phyloP scores from a whole-genome alignment of 2,113 vertebrate species.

The Eulemur rufifrons region DNA sequence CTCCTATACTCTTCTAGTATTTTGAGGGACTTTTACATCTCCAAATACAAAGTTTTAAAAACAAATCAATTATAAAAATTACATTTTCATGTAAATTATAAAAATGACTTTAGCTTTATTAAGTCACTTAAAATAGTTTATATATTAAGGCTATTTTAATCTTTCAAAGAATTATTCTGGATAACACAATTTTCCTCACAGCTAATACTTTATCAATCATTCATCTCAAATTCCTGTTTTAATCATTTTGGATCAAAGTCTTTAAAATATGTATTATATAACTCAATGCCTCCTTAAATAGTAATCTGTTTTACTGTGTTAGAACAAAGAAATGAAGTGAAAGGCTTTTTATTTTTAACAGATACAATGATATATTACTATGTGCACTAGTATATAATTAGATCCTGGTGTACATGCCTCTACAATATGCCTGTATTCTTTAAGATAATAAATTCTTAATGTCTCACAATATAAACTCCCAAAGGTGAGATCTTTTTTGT shows the following conservation, averaged over 20 bases:
- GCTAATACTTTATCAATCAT: conserved; percentile 38
- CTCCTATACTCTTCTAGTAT: background rate
- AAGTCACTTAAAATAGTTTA: conserved; percentile 35
- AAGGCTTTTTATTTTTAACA: conserved; percentile 56
- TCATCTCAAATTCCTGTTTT: conserved; percentile 54
- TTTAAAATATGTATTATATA: conserved; percentile 41
- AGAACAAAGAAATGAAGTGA: conserved; percentile 38
- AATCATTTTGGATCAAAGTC: conserved; percentile 40
- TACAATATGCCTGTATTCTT: conserved; percentile 6
- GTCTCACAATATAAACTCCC: conserved; percentile 52
- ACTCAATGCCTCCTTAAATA: conserved; percentile 47
- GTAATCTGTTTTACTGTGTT: conserved; percentile 35
- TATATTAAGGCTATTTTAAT: conserved; percentile 42
- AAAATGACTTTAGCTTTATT: conserved; percentile 37
- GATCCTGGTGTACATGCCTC: conserved; percentile 6
- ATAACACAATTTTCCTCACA: conserved; percentile 24
- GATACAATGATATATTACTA: conserved; percentile 40
- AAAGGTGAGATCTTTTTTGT: conserved; percentile 18
- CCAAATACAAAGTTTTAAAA: conserved; percentile 31
- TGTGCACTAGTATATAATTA: conserved; percentile 23
- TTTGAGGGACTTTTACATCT: conserved; percentile 40
- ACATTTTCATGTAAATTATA: conserved; percentile 36
- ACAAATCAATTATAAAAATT: background rate
- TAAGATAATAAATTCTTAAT: conserved; percentile 31
- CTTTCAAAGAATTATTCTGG: conserved; percentile 39